These are phyloP conservation scores for Laothoe populi DNA, from an alignment of 2,888 invertebrate genomes.

Conservation along the genomic window DNA sequence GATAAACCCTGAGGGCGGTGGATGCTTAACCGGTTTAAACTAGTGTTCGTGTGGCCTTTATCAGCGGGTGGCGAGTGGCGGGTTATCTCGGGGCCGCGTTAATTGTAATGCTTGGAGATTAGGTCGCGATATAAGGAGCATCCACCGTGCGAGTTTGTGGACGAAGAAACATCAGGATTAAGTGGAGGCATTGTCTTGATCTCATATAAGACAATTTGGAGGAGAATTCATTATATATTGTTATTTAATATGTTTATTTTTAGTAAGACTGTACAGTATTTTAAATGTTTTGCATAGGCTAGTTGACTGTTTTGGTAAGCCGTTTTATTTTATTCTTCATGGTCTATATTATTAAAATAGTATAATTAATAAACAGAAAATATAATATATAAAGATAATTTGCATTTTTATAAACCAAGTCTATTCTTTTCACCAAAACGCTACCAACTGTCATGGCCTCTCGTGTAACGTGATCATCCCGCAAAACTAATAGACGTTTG, in stretches of 20 bases:
- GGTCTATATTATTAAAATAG: too few species aligned
- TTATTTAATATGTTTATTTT: background rate
- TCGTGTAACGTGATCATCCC: too few species aligned
- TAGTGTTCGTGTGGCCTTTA: conserved; percentile 74
- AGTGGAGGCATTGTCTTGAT: conserved; percentile 45
- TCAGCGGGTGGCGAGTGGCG: conserved; percentile 82
- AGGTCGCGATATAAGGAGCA: conserved; percentile 71
- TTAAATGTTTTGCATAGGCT: too few species aligned
- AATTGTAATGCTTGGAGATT: conserved; percentile 83
- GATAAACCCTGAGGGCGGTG: conserved; percentile 80
- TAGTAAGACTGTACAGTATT: too few species aligned
- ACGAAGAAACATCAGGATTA: conserved; percentile 52
- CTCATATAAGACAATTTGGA: conserved; percentile 1
- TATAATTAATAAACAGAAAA: too few species aligned
- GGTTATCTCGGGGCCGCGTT: conserved; percentile 82
- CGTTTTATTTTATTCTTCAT: too few species aligned
- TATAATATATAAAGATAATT: too few species aligned
- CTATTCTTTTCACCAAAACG: too few species aligned
- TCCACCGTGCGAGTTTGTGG: conserved; percentile 47
- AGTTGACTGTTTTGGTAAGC: too few species aligned
- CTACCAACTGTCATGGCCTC: too few species aligned
- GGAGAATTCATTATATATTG: conserved; percentile 26
- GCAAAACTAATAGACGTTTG: too few species aligned
- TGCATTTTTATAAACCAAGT: too few species aligned
- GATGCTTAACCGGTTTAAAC: conserved; percentile 83